A percentile compares a stretch with the other conserved stretches of the same genome.
Conservation (phyloP, 2,888 invertebrate species). For the Drosophila robusta region DNA sequence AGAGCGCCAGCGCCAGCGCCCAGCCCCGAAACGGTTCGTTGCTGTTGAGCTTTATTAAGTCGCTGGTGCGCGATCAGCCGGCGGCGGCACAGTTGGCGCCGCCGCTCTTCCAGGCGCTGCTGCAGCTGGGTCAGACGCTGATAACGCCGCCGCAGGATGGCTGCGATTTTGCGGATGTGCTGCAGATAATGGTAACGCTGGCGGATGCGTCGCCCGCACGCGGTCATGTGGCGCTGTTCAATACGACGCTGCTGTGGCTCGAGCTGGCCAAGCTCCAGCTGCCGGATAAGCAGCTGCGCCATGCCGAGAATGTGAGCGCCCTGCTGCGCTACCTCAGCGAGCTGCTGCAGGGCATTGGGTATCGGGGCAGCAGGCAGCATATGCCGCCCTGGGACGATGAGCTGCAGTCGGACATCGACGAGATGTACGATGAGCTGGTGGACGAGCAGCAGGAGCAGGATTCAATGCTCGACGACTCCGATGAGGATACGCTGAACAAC, state of each 20-base stretch:
- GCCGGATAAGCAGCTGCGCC: constrained; percentile 76
- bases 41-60: constrained; percentile 89
- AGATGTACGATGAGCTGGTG: constrained; percentile 94
- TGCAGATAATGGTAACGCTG: constrained; percentile 91
- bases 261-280: constrained; percentile 87
- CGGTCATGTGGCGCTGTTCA: constrained; percentile 93
- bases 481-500: constrained; percentile 85
- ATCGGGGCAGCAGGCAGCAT: constrained; percentile 86
- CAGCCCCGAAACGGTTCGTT: constrained; percentile 88
- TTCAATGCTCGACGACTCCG: constrained; percentile 91
- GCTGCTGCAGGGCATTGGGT: constrained; percentile 84
- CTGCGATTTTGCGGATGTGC: constrained; percentile 91
- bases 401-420: constrained; percentile 90
- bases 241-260: constrained; percentile 92
- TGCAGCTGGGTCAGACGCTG: constrained; percentile 90
- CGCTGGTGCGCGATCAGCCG: constrained; percentile 89
- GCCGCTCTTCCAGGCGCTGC: constrained; percentile 89
- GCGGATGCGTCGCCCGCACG: constrained; percentile 91
- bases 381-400: constrained; percentile 93
- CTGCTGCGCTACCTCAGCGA: constrained; percentile 94
- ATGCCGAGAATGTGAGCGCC: constrained; percentile 91
- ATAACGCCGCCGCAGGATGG: constrained; percentile 88
- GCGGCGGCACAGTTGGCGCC: constrained; percentile 75
- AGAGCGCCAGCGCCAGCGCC: constrained; percentile 20
- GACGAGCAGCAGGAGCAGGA: constrained; percentile 97